Percentiles rank a stretch among this genome's conserved stretches.
These are phyloP conservation scores for Salvelinus fontinalis DNA, from an alignment of 2,113 vertebrate species.

Conservation along the genomic window DNA sequence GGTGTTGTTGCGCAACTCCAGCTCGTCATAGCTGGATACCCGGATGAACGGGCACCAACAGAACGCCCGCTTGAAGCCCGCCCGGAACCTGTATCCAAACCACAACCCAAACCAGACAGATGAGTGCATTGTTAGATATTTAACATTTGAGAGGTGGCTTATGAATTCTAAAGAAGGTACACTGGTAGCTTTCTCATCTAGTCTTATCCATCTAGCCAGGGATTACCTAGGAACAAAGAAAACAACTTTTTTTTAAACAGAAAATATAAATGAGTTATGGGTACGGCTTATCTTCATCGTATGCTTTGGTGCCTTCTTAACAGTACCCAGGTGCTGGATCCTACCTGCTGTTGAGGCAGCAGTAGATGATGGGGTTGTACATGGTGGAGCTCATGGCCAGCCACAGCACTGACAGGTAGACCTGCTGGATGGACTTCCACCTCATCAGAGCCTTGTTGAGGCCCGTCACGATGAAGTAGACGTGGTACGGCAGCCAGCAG, in stretches of 20 bases:
- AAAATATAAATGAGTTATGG: no score
- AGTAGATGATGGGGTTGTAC: slow-evolving; percentile 59
- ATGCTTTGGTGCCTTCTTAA: no score
- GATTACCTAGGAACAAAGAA: no score
- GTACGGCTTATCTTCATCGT: no score
- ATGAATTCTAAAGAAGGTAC: no score
- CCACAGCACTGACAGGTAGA: slow-evolving; percentile 48
- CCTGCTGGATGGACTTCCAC: slow-evolving; percentile 54
- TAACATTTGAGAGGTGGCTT: no score
- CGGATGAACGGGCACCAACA: slow-evolving; percentile 36
- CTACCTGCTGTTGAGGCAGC: slow-evolving; percentile 42
- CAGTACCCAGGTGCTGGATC: not conserved
- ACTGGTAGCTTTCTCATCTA: no score
- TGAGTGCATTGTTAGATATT: no score
- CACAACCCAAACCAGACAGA: no score
- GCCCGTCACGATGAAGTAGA: slow-evolving; percentile 51
- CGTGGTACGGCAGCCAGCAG: slow-evolving; percentile 52
- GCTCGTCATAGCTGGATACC: slow-evolving; percentile 29
- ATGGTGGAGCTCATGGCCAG: slow-evolving; percentile 57
- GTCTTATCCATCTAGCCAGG: no score
- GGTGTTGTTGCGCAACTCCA: slow-evolving; percentile 29
- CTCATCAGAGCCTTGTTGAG: slow-evolving; percentile 41
- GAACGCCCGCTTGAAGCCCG: slow-evolving; percentile 33
- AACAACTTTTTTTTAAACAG: no score
- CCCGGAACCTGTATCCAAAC: slow-evolving; percentile 16